Evolutionary conservation across 2,888 invertebrate species (phyloP).

Genomic region (Leptopilina myrica): DNA sequence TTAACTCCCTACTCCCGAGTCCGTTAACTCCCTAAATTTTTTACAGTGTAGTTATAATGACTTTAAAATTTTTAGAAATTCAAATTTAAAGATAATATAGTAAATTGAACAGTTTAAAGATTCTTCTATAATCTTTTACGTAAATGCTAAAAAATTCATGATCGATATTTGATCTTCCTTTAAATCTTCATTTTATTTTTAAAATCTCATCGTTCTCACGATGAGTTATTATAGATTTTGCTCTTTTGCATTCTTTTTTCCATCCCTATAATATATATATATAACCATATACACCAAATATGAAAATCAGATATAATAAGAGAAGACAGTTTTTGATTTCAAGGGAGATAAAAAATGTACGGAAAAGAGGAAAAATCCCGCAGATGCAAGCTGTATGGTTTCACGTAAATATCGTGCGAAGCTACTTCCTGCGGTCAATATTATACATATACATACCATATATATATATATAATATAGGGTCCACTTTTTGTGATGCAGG

Average conservation of each 20-base stretch:
- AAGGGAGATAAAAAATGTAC: constrained; percentile 22
- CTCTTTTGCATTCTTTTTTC: constrained; percentile 4
- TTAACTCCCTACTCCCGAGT: no score
- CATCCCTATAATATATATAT: no score
- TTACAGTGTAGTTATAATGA: no score
- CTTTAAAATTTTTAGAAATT: no score
- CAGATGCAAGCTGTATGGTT: constrained; percentile 33
- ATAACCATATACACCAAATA: not conserved
- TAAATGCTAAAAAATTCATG: no score
- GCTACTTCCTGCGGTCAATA: constrained; percentile 49
- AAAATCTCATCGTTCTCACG: constrained; percentile 25
- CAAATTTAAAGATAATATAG: no score
- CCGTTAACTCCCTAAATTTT: no score
- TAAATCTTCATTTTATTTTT: not conserved
- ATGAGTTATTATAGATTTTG: not conserved
- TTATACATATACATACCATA: constrained; percentile 28
- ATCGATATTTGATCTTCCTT: not conserved
- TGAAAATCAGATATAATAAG: constrained; percentile 23
- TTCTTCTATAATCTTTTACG: not conserved
- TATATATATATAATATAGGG: constrained; percentile 12
- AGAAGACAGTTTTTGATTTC: constrained; percentile 30
- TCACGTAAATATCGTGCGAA: constrained; percentile 41
- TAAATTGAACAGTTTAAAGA: not conserved
- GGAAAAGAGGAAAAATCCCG: not conserved
- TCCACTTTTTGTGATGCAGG: constrained; percentile 45